Evolutionary conservation across 2,113 vertebrate genomes (phyloP), one percentile per base, ranked within the genome.

Genomic region (Willisornis vidua): DNA sequence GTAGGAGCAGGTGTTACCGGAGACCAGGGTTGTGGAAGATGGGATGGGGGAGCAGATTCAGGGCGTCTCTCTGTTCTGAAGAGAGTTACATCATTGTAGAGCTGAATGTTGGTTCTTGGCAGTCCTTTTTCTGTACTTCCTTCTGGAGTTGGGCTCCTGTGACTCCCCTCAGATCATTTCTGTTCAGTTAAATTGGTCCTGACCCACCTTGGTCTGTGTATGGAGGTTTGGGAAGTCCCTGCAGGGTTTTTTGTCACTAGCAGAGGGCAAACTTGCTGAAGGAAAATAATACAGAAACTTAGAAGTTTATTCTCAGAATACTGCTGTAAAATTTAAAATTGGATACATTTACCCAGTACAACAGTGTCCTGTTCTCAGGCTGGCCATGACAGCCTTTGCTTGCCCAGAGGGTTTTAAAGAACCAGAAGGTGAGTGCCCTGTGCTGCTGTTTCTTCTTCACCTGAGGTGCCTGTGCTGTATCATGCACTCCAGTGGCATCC

Each of bases 401-500:
- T 29, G 22, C 18, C 23, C 2, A 14, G 63, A 55, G 37, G 24
- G 6, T 61, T 54, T 54, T n/a, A 28, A 28, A 79, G 77, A 26
- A 29, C 4, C 18, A 29, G 45, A 9, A 37, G 14, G 4, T 19
- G 31, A 54, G 31, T 35, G 49, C 39, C 39, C 48, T 41, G 11
- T 57, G 28, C 31, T 33, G 25, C 46, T 33, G 16, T n/a, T n/a
- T 35, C 14, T 12, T 41, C 58, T 23, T 51, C 39, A 4, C 9
- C 18, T 1, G 0, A 24, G 28, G 63, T 4, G 43, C 25, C 51
- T 10, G 37, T 45, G 57, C 68, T 48, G 26, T 23, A 4, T 12
- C 0, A 0, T 6, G 5, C 17, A 3, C 25, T 14, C 24, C 8
- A 4, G 29, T 5, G 46, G 20, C 33, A 2, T 14, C 49, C 3